Evolutionary conservation across 2,888 invertebrate species (phyloP).

Genomic region (Cyclophora albipunctata): DNA sequence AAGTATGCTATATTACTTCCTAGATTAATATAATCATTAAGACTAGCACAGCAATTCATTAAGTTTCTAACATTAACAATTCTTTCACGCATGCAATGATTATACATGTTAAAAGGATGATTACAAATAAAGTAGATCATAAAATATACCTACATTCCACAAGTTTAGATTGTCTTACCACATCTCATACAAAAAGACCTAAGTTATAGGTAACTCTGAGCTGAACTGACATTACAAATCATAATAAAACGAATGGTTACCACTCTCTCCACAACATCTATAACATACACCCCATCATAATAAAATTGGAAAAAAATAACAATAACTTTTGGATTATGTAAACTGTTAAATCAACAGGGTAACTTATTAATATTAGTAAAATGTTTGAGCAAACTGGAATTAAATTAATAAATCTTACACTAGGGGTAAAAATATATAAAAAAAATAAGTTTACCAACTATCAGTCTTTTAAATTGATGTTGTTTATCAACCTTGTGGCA

Average conservation of each 20-base stretch:
- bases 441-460: slow-evolving; percentile 72
- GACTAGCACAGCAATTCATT: slow-evolving; percentile 18
- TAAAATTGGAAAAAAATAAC: slow-evolving; percentile 5
- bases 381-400: slow-evolving; percentile 72
- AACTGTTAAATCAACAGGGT: slow-evolving; percentile 34
- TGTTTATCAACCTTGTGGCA: slow-evolving; percentile 70
- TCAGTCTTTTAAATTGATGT: slow-evolving; percentile 77
- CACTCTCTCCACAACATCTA: not conserved
- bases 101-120: not conserved
- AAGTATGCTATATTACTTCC: slow-evolving; percentile 9
- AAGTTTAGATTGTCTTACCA: slow-evolving; percentile 4
- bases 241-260: not conserved
- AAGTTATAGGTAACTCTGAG: not conserved
- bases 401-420: slow-evolving; percentile 65
- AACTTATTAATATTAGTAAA: slow-evolving; percentile 43
- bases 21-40: slow-evolving; percentile 10
- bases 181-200: not conserved
- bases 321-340: slow-evolving; percentile 29
- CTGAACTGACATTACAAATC: too few relatives aligned
- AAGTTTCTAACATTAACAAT: slow-evolving; percentile 10
- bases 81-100: slow-evolving; percentile 10
- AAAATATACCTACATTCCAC: slow-evolving; percentile 4
- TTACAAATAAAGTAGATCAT: not conserved
- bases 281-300: slow-evolving; percentile 1
- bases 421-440: slow-evolving; percentile 74